phyloP scores from a whole-genome alignment of 2,888 invertebrate genomes.

The Microctonus aethiopoides region DNA sequence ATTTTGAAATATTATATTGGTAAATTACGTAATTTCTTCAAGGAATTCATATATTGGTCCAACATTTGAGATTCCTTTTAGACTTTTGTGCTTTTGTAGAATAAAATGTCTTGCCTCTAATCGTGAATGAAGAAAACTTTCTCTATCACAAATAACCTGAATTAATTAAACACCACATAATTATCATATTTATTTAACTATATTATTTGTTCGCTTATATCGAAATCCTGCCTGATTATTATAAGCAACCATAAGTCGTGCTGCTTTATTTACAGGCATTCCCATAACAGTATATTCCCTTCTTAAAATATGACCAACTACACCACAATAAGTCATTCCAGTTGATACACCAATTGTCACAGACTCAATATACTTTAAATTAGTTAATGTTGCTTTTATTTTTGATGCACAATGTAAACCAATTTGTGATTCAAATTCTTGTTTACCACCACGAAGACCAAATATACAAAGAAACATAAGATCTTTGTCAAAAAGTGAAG shows the following conservation, averaged over 20 bases:
- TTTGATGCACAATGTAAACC: conserved; percentile 74
- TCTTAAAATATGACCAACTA: conserved; percentile 77
- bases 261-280: conserved; percentile 79
- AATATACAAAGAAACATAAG: conserved; percentile 79
- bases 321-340: conserved; percentile 79
- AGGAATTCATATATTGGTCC: conserved; percentile 76
- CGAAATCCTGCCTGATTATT: conserved; percentile 70
- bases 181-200: not conserved
- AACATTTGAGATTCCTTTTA: conserved; percentile 74
- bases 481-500: conserved; percentile 79
- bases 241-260: conserved; percentile 75
- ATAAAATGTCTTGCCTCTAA: conserved; percentile 73
- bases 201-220: too few relatives aligned
- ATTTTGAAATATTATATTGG: conserved; percentile 6
- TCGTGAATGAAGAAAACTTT: conserved; percentile 75
- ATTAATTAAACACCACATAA: conserved; percentile 12
- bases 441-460: conserved; percentile 79
- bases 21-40: conserved; percentile 58
- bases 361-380: conserved; percentile 67
- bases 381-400: conserved; percentile 68
- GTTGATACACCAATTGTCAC: conserved; percentile 78
- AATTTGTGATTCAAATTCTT: conserved; percentile 76
- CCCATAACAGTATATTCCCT: conserved; percentile 83
- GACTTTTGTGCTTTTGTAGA: conserved; percentile 69
- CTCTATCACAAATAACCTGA: conserved; percentile 71